Evolutionary conservation across 2,797 vertebrate species (phyloP).

Genomic region (Hyperoplus lanceolatus): DNA sequence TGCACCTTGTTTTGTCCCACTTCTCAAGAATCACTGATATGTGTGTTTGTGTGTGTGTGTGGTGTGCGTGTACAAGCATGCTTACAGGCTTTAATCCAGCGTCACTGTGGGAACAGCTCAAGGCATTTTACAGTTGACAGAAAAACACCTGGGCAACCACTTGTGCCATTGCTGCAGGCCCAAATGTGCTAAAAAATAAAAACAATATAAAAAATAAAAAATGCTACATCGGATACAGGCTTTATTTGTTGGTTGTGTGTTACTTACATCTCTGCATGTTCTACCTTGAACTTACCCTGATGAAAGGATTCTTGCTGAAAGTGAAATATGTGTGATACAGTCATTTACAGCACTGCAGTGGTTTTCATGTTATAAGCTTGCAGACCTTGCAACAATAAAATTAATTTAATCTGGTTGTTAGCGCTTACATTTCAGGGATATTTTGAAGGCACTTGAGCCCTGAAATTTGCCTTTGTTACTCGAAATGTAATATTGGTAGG

Average conservation of each 20-base stretch:
- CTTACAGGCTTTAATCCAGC: slow-evolving; percentile 62
- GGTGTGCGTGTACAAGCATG: slow-evolving; percentile 39
- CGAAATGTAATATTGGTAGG: background rate
- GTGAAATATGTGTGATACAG: slow-evolving; percentile 7
- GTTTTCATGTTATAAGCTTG: slow-evolving; percentile 1
- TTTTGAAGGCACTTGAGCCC: slow-evolving; percentile 6
- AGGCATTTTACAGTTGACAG: slow-evolving; percentile 57
- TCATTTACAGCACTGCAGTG: background rate
- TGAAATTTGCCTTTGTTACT: slow-evolving; percentile 31
- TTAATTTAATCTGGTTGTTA: background rate
- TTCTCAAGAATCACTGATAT: too few species aligned
- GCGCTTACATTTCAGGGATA: slow-evolving; percentile 1
- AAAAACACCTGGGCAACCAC: slow-evolving; percentile 62
- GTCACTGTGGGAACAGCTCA: slow-evolving; percentile 66
- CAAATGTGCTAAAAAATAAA: slow-evolving; percentile 23
- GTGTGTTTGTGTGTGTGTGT: slow-evolving; percentile 31
- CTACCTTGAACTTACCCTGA: background rate
- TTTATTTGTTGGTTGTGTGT: slow-evolving; percentile 22
- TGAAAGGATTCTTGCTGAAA: slow-evolving; percentile 7
- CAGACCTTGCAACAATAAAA: background rate
- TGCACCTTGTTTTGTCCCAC: too few species aligned
- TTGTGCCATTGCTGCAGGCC: slow-evolving; percentile 42
- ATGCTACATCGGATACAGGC: background rate
- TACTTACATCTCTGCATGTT: slow-evolving; percentile 10
- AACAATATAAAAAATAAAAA: background rate